Base-by-base conservation (phyloP, 1,140 invertebrate species). In the Cataglyphis hispanica region DNA sequence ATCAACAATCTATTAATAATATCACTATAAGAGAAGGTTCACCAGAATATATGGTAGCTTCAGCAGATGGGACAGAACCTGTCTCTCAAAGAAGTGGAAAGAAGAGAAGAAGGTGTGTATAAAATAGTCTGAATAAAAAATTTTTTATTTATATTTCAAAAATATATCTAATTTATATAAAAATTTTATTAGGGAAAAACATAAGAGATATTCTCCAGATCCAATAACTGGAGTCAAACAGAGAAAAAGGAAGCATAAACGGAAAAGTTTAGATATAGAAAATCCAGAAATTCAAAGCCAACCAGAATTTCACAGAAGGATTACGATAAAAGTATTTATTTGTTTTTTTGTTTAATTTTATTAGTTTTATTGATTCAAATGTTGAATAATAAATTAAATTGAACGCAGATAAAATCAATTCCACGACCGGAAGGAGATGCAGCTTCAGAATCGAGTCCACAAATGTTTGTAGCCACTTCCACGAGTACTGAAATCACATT, bases 321-420 rank as follows among this genome's bases (percentile, higher is more conserved):
- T 98, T 43, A 97, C 97, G 46, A 97, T 98, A 81, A 97, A 97
- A 95, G 97, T 97, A 95, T 66, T 64, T 10, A 0, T 60, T 53
- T 27, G 27, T 85, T 25, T 27, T 64, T 13, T 58, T 85, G 4
- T 61, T 67, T 56, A 61, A 27, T 27, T 67, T 5, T 34, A 34
- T 67, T 27, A 13, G 6, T 10, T 16, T 77, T 34, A 75, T 74
- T 4, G 77, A 80, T 87, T 74, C 13, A 53, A 53, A 60, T 16
- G 31, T 75, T 84, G 5, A 40, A 66, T 16, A 64, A 63, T 6
- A 11, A 77, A 40, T 78, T 31, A 0, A 34, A 37, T 61, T 8
- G 0, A 69, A 74, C 27, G n/a, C 93, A 98, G 96, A 98, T 98
- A 67, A 98, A 98, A 92, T 97, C 97, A 1, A 97, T 98, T 88